A percentile compares a stretch with the other conserved stretches of the same genome.
phyloP scores from a whole-genome alignment of 2,888 invertebrate genomes.

The Abrostola tripartita region DNA sequence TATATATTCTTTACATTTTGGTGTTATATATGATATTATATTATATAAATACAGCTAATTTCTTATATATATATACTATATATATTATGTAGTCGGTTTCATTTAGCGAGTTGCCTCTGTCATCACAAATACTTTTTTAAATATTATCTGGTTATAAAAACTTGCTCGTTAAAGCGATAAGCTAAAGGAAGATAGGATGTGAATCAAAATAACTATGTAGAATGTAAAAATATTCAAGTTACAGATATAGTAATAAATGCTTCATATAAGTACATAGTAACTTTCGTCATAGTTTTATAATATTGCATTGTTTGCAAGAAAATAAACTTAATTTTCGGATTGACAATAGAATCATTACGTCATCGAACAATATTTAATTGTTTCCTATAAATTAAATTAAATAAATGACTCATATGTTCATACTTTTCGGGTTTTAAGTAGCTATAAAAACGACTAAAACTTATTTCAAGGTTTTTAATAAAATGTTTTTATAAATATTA shows the following conservation, averaged over 20 bases:
- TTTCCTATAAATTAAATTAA: too few species aligned
- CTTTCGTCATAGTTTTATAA: background rate
- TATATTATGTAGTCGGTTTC: too few species aligned
- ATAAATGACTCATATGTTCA: too few species aligned
- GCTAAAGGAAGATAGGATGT: constrained; percentile 24
- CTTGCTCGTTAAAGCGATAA: constrained; percentile 31
- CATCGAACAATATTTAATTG: too few species aligned
- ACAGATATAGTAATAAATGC: constrained; percentile 20
- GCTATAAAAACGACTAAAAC: too few species aligned
- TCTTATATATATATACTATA: background rate
- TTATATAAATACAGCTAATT: constrained; percentile 4
- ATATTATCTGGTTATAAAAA: constrained; percentile 11
- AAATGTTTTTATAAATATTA: too few species aligned
- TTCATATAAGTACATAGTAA: constrained; percentile 22
- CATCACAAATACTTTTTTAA: background rate
- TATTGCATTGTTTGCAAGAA: too few species aligned
- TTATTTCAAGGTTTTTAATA: too few species aligned
- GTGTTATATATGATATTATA: background rate
- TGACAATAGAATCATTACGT: too few species aligned
- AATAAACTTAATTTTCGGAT: too few species aligned
- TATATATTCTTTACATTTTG: constrained; percentile 10
- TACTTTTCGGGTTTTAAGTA: too few species aligned
- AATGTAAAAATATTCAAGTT: background rate
- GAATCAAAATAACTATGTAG: background rate
- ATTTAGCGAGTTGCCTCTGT: background rate